Conservation (phyloP, 2,888 invertebrate genomes). For the Platerodrilus igneus region DNA sequence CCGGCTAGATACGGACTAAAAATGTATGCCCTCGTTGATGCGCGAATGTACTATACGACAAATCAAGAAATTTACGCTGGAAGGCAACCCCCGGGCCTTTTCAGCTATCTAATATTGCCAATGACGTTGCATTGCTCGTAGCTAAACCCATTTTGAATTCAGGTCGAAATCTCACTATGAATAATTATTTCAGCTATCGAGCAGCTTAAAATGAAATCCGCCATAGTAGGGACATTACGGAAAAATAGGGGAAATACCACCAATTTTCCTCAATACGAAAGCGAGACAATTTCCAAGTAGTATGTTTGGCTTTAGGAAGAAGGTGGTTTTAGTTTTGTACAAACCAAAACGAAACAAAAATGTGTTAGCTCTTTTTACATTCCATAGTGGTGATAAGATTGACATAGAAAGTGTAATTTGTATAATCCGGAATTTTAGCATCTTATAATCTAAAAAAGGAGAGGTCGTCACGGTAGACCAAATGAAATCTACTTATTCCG, state of each 20-base stretch:
- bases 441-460: too few relatives aligned
- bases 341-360: too few relatives aligned
- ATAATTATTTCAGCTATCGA: conserved; percentile 9
- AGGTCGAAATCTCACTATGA: conserved; percentile 25
- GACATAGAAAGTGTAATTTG: too few relatives aligned
- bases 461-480: too few relatives aligned
- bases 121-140: conserved; percentile 13
- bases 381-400: too few relatives aligned
- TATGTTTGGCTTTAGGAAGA: too few relatives aligned
- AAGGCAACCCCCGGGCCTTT: background rate
- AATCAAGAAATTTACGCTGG: background rate
- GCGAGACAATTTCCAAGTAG: background rate
- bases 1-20: conserved; percentile 4
- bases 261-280: background rate
- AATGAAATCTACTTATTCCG: too few relatives aligned
- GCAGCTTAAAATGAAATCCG: background rate
- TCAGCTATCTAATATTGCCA: too few relatives aligned
- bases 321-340: too few relatives aligned
- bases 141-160: conserved; percentile 12
- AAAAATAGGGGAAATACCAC: conserved; percentile 8
- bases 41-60: conserved; percentile 1
- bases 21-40: conserved; percentile 4
- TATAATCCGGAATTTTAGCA: too few relatives aligned
- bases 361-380: too few relatives aligned
- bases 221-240: conserved; percentile 3